Base-by-base conservation (phyloP, 2,888 invertebrate species). In the Trachelus iudaicus region DNA sequence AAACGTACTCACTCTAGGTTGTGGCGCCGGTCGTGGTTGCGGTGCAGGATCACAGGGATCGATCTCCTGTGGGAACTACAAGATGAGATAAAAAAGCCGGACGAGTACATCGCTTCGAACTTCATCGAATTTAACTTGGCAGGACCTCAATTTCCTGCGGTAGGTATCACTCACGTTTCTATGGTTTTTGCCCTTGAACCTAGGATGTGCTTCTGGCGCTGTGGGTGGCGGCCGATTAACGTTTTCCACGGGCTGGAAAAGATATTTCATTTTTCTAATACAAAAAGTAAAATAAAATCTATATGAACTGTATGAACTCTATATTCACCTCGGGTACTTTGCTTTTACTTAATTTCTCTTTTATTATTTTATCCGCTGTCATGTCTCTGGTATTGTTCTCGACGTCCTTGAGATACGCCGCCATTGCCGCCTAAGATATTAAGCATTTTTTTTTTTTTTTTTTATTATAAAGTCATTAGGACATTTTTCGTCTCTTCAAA, bases 341-440 rank as follows among this genome's bases (percentile, higher is more conserved):
- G 23, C 75, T 40, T 76, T 75, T 84, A 31, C 77, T 86, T 73
- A 83, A 81, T 81, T 89, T 89, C 83, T 89, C 87, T 69, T 87
- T 85, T 78, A 91, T 84, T 85, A 94, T 93, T 89, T 93, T 93
- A 73, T 91, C 86, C 11, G 90, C 91, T 2, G 89, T 91, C 84
- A 91, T 86, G 77, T 91, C 91, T 69, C 85, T 85, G n/a, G 84
- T 88, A 68, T 91, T 87, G 80, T 87, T 93, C 87, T 95, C 95
- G 1, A 98, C 94, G 92, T 98, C 98, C 91, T 95, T 96, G 81
- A 96, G 93, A 87, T 98, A 97, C 0, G 98, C 97, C 84, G 95
- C 95, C 94, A 98, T 93, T 0, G 98, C 98, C 30, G 97, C 97
- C 89, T 94, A 83, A 80, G 87, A 89, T n/a, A 71, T 35, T 35